These are phyloP conservation scores for Drosophila paulistorum DNA, from an alignment of 1,140 invertebrate genomes.

Conservation along the genomic window DNA sequence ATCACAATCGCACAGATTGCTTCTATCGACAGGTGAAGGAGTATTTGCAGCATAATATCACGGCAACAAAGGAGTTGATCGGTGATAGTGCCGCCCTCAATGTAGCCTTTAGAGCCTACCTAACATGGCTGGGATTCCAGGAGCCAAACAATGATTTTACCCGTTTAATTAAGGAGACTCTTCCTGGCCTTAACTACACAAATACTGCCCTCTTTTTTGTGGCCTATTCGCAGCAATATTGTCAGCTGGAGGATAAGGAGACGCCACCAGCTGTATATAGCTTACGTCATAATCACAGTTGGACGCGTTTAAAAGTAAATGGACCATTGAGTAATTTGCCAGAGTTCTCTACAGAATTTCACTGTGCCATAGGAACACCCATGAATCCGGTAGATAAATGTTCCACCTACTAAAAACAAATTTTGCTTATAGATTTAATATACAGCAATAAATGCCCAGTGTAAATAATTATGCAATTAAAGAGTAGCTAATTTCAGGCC, in stretches of 20 bases:
- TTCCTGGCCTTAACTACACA: slow-evolving; percentile 65
- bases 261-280: slow-evolving; percentile 69
- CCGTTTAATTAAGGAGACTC: slow-evolving; percentile 55
- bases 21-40: slow-evolving; percentile 94
- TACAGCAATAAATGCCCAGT: neutral
- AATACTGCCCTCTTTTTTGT: slow-evolving; percentile 89
- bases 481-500: neutral
- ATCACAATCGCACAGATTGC: slow-evolving; percentile 94
- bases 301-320: slow-evolving; percentile 54
- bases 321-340: slow-evolving; percentile 61
- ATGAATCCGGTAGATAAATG: slow-evolving; percentile 76
- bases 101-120: slow-evolving; percentile 85
- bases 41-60: slow-evolving; percentile 84
- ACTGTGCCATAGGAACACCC: slow-evolving; percentile 56
- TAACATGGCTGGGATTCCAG: slow-evolving; percentile 69
- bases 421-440: neutral
- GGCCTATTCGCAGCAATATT: slow-evolving; percentile 86
- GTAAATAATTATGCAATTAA: neutral
- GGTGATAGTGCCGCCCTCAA: slow-evolving; percentile 86
- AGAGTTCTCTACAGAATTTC: slow-evolving; percentile 69
- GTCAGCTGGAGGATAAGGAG: slow-evolving; percentile 23
- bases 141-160: slow-evolving; percentile 69
- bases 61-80: slow-evolving; percentile 86
- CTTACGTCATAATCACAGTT: slow-evolving; percentile 53
- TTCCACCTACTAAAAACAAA: slow-evolving; percentile 52